phyloP scores from a whole-genome alignment of 2,888 invertebrate species.

The Ecliptopera silaceata region DNA sequence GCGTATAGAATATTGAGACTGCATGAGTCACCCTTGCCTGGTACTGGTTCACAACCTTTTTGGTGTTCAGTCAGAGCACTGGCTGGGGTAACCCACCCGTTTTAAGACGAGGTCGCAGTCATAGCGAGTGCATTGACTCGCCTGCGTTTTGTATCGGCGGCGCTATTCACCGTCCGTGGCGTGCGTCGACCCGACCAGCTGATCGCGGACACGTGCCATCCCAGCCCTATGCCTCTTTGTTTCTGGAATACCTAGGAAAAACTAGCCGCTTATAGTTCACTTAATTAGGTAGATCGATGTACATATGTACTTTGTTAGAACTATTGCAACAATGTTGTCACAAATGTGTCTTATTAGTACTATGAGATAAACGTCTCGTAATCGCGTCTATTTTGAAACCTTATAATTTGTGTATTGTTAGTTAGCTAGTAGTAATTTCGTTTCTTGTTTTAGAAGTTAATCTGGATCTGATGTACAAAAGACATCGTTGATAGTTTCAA shows the following conservation, averaged over 20 bases:
- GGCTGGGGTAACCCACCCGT: slow-evolving; percentile 40
- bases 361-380: slow-evolving; percentile 5
- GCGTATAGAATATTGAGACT: slow-evolving; percentile 17
- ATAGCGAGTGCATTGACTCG: slow-evolving; percentile 44
- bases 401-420: slow-evolving; percentile 5
- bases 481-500: not conserved
- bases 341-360: slow-evolving; percentile 14
- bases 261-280: slow-evolving; percentile 17
- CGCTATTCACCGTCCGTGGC: slow-evolving; percentile 52
- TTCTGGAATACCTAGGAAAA: slow-evolving; percentile 29
- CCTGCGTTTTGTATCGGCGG: slow-evolving; percentile 48
- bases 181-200: slow-evolving; percentile 58
- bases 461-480: too few relatives aligned
- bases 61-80: slow-evolving; percentile 29
- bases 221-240: slow-evolving; percentile 31
- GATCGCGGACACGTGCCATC: slow-evolving; percentile 58
- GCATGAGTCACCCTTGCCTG: slow-evolving; percentile 19
- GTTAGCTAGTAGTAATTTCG: too few relatives aligned
- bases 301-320: not conserved
- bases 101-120: slow-evolving; percentile 34
- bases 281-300: slow-evolving; percentile 13
- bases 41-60: slow-evolving; percentile 6
- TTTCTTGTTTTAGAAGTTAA: too few relatives aligned
- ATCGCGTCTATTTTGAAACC: slow-evolving; percentile 10
- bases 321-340: slow-evolving; percentile 8